Percentiles rank a stretch among this genome's conserved stretches.
Conservation (phyloP, 2,797 vertebrate species). For the Harpagifer antarcticus region DNA sequence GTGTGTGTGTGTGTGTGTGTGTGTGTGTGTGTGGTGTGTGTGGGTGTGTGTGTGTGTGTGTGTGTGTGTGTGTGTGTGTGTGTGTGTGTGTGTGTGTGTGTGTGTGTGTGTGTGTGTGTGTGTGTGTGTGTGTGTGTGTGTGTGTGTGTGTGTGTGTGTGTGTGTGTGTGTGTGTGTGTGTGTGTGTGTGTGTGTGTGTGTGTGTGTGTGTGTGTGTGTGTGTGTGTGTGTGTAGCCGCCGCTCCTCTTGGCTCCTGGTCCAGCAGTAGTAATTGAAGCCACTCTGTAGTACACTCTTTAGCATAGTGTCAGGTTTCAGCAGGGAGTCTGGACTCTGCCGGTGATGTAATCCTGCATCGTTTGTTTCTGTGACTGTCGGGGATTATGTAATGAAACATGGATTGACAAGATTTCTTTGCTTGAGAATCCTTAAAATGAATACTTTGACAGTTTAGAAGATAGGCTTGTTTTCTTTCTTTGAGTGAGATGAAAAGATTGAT, state of each 20-base stretch:
- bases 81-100: no score
- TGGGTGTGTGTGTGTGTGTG: no score
- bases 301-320: constrained; percentile 33
- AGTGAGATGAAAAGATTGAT: background rate
- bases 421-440: constrained; percentile 6
- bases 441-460: background rate
- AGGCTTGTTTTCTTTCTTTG: background rate
- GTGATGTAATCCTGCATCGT: constrained; percentile 10
- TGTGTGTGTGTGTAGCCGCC: no score
- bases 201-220: no score
- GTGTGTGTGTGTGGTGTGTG: no score
- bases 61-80: no score
- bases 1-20: no score
- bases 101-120: no score
- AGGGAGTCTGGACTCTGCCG: background rate
- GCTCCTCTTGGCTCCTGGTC: constrained; percentile 13
- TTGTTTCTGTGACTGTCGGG: background rate
- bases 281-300: constrained; percentile 45
- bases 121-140: no score
- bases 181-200: no score
- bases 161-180: no score
- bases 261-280: constrained; percentile 46
- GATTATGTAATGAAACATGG: background rate
- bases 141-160: no score
- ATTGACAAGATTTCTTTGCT: background rate